Conservation (phyloP, 1,140 invertebrate species). For the Drosophila aff. region DNA sequence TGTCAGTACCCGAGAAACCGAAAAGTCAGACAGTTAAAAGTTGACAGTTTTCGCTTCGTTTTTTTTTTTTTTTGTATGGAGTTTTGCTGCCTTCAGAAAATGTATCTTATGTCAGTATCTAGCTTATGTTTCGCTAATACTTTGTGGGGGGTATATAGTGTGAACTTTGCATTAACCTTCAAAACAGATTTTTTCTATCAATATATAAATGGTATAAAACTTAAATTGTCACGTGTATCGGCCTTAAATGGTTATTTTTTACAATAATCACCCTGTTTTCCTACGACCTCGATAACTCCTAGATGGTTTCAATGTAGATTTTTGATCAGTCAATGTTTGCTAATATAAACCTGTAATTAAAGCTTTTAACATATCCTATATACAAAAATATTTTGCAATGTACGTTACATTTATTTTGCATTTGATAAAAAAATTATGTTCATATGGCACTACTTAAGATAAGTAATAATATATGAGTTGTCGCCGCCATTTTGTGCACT, state of each 20-base stretch:
- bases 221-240: not conserved
- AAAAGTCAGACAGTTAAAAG: too few relatives aligned
- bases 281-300: slow-evolving; percentile 23
- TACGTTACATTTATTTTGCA: not conserved
- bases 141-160: not conserved
- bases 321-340: slow-evolving; percentile 12
- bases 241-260: not conserved
- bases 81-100: too few relatives aligned
- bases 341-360: slow-evolving; percentile 1
- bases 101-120: too few relatives aligned
- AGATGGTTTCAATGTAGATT: not conserved
- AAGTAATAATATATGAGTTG: slow-evolving; percentile 31
- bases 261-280: slow-evolving; percentile 29
- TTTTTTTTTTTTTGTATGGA: too few relatives aligned
- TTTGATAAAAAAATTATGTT: slow-evolving; percentile 9
- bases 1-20: too few relatives aligned
- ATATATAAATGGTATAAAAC: not conserved
- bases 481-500: slow-evolving; percentile 69
- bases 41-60: too few relatives aligned
- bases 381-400: slow-evolving; percentile 1
- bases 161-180: not conserved
- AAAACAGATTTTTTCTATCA: not conserved
- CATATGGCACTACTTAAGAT: slow-evolving; percentile 8
- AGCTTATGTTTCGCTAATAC: too few relatives aligned
- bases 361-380: not conserved